Evolutionary conservation across 2,797 vertebrate genomes (phyloP).

Genomic region (Heterohyrax brucei): DNA sequence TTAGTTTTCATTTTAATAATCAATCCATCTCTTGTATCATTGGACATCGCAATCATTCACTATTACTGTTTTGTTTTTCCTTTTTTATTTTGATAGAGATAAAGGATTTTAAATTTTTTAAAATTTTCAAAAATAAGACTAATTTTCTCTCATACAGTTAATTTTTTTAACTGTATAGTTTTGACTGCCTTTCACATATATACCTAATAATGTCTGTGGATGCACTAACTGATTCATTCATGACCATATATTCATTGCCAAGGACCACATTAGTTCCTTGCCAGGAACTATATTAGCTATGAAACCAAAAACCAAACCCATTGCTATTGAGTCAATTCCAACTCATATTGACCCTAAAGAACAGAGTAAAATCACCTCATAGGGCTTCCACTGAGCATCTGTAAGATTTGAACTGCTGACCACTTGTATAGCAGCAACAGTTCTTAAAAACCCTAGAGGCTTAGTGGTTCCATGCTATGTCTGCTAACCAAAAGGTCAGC

Average conservation of each 20-base stretch:
- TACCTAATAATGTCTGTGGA: neutral
- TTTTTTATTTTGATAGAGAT: constrained; percentile 22
- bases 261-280: neutral
- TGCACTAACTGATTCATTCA: neutral
- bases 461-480: no score
- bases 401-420: no score
- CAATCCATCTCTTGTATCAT: neutral
- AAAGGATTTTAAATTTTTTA: neutral
- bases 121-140: neutral
- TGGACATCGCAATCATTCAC: neutral
- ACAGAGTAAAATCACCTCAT: no score
- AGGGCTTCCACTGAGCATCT: no score
- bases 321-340: no score
- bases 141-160: neutral
- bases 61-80: neutral
- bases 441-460: no score
- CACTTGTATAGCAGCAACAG: no score
- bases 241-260: neutral
- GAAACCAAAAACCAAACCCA: no score
- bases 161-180: neutral
- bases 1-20: neutral
- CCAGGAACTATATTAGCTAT: neutral
- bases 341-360: no score
- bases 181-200: neutral
- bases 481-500: no score